Conservation (phyloP, 2,888 invertebrate species). For the Scaptomyza reducta region DNA sequence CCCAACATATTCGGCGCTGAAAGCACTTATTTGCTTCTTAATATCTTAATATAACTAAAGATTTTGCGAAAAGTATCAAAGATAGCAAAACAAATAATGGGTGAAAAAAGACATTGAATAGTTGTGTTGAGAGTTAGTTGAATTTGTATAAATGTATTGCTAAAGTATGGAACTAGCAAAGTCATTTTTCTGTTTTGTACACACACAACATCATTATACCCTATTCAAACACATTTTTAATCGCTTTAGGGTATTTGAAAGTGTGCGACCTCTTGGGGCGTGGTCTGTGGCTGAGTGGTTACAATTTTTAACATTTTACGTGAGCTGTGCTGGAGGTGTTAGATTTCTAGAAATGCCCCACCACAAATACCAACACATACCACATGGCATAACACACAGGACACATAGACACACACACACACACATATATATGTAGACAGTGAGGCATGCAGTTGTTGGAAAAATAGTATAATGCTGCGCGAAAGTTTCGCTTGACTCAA, state of each 20-base stretch:
- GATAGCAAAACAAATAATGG: too few relatives aligned
- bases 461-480: constrained; percentile 47
- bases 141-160: too few relatives aligned
- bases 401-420: neutral
- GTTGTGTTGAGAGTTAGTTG: too few relatives aligned
- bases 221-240: neutral
- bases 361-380: neutral
- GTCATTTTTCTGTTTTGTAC: too few relatives aligned
- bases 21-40: too few relatives aligned
- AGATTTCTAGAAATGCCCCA: constrained; percentile 26
- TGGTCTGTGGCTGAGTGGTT: constrained; percentile 13
- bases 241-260: constrained; percentile 9
- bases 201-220: neutral
- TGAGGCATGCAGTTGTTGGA: constrained; percentile 13
- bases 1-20: too few relatives aligned
- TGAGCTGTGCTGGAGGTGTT: constrained; percentile 44
- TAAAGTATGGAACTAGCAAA: too few relatives aligned
- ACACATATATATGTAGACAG: constrained; percentile 9
- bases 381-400: neutral
- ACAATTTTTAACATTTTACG: constrained; percentile 19
- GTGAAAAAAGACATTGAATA: too few relatives aligned
- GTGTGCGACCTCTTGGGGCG: constrained; percentile 32
- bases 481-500: constrained; percentile 54
- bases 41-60: too few relatives aligned
- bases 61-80: too few relatives aligned